phyloP scores from a whole-genome alignment of 2,113 vertebrate species.

The Psilopogon haemacephalus region DNA sequence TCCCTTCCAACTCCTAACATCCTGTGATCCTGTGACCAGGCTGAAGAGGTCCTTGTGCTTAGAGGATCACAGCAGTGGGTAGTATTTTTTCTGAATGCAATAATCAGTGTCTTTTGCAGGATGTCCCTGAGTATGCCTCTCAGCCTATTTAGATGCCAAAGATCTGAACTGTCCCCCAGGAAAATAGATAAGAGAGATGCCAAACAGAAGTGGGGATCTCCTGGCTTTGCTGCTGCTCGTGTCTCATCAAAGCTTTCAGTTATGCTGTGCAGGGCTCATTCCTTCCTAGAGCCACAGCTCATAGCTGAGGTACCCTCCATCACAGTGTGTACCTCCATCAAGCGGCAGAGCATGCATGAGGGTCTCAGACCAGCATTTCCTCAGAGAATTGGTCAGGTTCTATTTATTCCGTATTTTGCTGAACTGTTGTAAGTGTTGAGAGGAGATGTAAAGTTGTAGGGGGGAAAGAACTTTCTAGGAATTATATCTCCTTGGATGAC shows the following conservation, averaged over 20 bases:
- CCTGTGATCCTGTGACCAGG: too few species aligned
- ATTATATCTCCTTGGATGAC: background rate
- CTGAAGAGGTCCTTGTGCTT: background rate
- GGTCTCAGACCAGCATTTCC: background rate
- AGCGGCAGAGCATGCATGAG: background rate
- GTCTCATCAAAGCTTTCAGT: background rate
- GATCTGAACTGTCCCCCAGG: background rate
- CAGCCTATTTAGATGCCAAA: background rate
- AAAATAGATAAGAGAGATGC: background rate
- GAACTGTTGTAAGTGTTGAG: background rate
- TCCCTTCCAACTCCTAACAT: too few species aligned
- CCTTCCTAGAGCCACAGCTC: background rate
- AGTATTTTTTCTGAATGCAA: background rate
- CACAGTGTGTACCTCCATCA: background rate
- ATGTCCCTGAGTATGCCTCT: background rate
- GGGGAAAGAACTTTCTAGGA: conserved; percentile 12
- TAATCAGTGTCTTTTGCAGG: background rate
- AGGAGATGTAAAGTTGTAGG: background rate
- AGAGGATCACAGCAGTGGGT: background rate
- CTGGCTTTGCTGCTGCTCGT: background rate
- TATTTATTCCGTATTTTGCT: background rate
- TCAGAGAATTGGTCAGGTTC: background rate
- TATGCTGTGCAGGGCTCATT: background rate
- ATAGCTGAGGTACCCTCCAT: background rate
- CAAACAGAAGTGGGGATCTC: background rate